These are phyloP conservation scores for Heliocidaris tuberculata DNA, from an alignment of 35 echinoderm and acorn worm genomes.

Conservation along the genomic window DNA sequence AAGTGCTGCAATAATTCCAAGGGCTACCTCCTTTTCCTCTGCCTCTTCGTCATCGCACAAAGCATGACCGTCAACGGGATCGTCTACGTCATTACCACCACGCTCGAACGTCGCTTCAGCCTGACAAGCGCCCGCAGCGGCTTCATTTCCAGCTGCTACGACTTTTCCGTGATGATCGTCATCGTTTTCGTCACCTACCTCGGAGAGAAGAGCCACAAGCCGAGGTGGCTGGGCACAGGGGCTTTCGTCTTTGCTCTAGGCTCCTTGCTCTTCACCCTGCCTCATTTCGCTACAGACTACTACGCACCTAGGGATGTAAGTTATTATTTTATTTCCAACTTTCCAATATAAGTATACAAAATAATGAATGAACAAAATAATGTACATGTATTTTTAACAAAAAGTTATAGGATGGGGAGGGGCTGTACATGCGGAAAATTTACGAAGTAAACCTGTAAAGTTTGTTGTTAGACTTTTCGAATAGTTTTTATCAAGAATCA, in stretches of 20 bases:
- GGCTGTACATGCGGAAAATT: too few species aligned
- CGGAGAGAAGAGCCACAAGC: conserved; percentile 88
- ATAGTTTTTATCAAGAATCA: too few species aligned
- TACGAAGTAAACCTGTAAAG: too few species aligned
- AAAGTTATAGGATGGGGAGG: too few species aligned
- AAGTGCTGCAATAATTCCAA: conserved; percentile 64
- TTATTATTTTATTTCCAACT: too few species aligned
- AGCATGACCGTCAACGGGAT: conserved; percentile 94
- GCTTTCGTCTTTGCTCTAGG: conserved; percentile 83
- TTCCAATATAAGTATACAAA: too few species aligned
- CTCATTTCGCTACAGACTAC: conserved; percentile 79
- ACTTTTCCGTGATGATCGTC: conserved; percentile 86
- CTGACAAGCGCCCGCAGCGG: conserved; percentile 84
- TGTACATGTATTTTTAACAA: too few species aligned
- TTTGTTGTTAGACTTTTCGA: too few species aligned
- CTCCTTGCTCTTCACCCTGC: conserved; percentile 74
- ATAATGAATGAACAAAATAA: too few species aligned
- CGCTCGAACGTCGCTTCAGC: conserved; percentile 77
- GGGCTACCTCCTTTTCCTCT: conserved; percentile 84
- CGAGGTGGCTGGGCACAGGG: conserved; percentile 74
- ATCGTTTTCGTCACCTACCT: conserved; percentile 93
- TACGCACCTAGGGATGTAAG: conserved; percentile 41
- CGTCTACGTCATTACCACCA: conserved; percentile 87
- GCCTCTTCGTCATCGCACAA: conserved; percentile 77
- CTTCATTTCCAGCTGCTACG: conserved; percentile 89